A percentile compares a stretch with the other conserved stretches of the same genome.
These are phyloP conservation scores for Chrysogorgia sp. DNA, from an alignment of 92 coral and sea anemone species.

Conservation along the genomic window DNA sequence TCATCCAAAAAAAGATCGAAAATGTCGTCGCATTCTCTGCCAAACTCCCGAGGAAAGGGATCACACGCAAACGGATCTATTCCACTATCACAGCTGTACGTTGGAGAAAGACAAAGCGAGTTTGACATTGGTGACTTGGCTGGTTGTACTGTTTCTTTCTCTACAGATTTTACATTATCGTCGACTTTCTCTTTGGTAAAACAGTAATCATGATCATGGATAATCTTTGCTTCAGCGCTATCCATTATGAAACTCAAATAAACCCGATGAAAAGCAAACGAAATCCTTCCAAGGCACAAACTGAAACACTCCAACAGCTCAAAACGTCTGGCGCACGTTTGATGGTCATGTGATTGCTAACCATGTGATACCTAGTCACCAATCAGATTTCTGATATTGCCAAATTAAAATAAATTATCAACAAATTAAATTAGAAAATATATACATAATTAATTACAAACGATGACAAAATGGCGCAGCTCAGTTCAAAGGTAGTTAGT, in stretches of 20 bases:
- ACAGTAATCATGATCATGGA: conserved; percentile 87
- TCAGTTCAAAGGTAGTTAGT: neutral
- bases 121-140: neutral
- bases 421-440: too few relatives aligned
- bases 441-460: too few relatives aligned
- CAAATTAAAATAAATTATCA: too few relatives aligned
- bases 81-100: conserved; percentile 95
- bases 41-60: conserved; percentile 49
- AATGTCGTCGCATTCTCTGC: conserved; percentile 51
- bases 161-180: conserved; percentile 8
- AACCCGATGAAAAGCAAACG: neutral
- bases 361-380: conserved; percentile 20
- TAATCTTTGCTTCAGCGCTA: conserved; percentile 1
- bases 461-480: conserved; percentile 17
- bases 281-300: too few relatives aligned
- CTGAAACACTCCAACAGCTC: neutral
- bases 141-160: conserved; percentile 1
- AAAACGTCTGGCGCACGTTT: conserved; percentile 10
- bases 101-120: conserved; percentile 74
- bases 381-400: conserved; percentile 2
- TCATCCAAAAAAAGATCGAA: conserved; percentile 49
- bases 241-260: conserved; percentile 1
- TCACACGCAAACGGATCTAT: conserved; percentile 68
- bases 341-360: neutral
- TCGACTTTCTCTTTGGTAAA: conserved; percentile 1